These are phyloP conservation scores for Spongia lamella DNA, from an alignment of 37 sponge, comb jelly and placozoan genomes.

Conservation along the genomic window DNA sequence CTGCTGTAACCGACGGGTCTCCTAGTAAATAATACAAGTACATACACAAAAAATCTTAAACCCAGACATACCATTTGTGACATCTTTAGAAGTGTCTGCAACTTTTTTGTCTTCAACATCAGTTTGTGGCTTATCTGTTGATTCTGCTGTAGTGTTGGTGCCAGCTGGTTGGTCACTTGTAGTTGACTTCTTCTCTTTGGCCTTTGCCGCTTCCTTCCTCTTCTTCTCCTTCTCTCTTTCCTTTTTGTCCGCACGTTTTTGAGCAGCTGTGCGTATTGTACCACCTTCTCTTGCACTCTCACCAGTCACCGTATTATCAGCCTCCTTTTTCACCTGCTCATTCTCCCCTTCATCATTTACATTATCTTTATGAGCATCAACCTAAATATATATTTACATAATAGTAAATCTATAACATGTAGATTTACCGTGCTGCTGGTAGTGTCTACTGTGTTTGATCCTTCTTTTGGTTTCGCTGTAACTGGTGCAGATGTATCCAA, in stretches of 20 bases:
- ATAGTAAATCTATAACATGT: not conserved
- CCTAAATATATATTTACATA: not conserved
- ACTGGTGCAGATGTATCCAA: too few relatives aligned
- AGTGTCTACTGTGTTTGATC: not conserved
- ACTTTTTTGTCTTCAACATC: not conserved
- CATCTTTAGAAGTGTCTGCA: not conserved
- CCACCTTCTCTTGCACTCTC: not conserved
- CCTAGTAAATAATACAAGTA: too few relatives aligned
- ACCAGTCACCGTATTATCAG: not conserved
- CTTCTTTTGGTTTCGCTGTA: too few relatives aligned
- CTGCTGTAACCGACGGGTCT: not conserved
- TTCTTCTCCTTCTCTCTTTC: slow-evolving; percentile 44
- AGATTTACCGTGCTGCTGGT: not conserved
- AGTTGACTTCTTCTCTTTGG: not conserved
- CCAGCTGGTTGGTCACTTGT: not conserved
- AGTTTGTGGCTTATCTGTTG: not conserved
- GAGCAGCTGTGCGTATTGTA: not conserved
- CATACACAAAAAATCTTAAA: too few relatives aligned
- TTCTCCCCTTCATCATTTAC: not conserved
- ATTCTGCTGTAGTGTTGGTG: not conserved
- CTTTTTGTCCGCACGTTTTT: slow-evolving; percentile 50
- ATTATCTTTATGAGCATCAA: not conserved
- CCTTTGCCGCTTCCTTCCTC: slow-evolving; percentile 7
- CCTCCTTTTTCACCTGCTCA: not conserved
- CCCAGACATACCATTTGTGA: slow-evolving; percentile 1